Base-by-base conservation (phyloP, 2,888 invertebrate genomes). In the Omphaloscelis lunosa region DNA sequence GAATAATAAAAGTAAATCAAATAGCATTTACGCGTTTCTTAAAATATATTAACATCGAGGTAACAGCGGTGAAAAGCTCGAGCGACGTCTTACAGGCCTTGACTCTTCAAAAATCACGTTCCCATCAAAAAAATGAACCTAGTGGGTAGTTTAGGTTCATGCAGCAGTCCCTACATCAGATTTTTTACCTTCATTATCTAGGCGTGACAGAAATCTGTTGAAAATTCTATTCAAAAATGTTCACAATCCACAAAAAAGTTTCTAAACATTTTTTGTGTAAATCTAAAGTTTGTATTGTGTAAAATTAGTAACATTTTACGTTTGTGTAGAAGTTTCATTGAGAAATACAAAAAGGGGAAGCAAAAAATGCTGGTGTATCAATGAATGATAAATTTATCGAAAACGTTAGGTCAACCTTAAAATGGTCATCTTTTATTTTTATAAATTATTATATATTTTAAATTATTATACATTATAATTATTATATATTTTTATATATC, bases 251-350 rank as follows among this genome's bases (percentile, higher is more conserved):
- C 74, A 82, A 82, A 82, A 81, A 82, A 45, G 12, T 48, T 63
- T 59, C 29, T 68, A 68, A 45, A 68, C 48, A 74, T 68, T 79
- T 77, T 79, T 82, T 74, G 61, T 59, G 17, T 53, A 12, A 27
- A 56, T 61, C 68, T 51, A 9, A 66, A 56, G 29, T 17, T 71
- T 70, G 12, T 20, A 59, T 74, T 82, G 79, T 67, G n/a, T 78
- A 29, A 73, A 63, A 27, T 45, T 67, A 20, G 41, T 68, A 58
- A 56, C 72, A 62, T 69, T 68, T 68, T 66, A 73, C 61, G 65
- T 59, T 79, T 0, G 68, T 29, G 63, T 72, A 65, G 39, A 34
- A 17, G 69, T 69, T 82, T 82, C 79, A 82, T 82, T 82, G 75
- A 82, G 51, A 58, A 69, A 63, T 72, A 72, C 51, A 82, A 69